phyloP scores from a whole-genome alignment of 2,888 invertebrate genomes.

The Portevinia maculata region DNA sequence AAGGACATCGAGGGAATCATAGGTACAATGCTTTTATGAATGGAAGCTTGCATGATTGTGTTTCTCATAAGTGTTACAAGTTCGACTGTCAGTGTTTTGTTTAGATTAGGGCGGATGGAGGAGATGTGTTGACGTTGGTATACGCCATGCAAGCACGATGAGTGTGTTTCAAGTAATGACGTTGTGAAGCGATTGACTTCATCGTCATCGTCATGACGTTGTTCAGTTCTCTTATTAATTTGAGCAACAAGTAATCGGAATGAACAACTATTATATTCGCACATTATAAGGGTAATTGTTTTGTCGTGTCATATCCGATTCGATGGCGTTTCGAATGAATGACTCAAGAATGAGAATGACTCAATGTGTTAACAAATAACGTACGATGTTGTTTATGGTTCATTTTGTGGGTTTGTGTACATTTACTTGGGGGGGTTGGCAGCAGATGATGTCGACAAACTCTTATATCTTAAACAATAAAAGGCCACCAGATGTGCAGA shows the following conservation, averaged over 20 bases:
- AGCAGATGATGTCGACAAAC: neutral
- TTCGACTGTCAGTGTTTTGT: conserved; percentile 17
- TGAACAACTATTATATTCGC: neutral
- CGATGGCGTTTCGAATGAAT: too few relatives aligned
- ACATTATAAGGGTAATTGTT: conserved; percentile 3
- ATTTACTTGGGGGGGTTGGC: neutral
- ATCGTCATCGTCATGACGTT: neutral
- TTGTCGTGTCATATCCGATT: neutral
- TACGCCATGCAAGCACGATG: neutral
- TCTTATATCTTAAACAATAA: neutral
- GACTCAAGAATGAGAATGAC: conserved; percentile 3
- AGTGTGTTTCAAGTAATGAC: conserved; percentile 28
- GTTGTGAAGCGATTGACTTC: neutral
- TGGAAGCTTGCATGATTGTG: conserved; percentile 12
- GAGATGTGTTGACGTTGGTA: conserved; percentile 29
- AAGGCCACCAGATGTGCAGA: too few relatives aligned
- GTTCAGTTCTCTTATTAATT: too few relatives aligned
- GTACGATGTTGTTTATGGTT: neutral
- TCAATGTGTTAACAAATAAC: neutral
- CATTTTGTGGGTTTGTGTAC: neutral
- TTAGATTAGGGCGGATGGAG: conserved; percentile 25
- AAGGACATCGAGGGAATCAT: conserved; percentile 93
- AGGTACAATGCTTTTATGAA: conserved; percentile 78
- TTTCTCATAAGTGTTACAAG: conserved; percentile 49
- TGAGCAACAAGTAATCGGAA: conserved; percentile 5